Conservation (phyloP, 53 echinoderm and acorn worm species). For the Astropecten irregularis region DNA sequence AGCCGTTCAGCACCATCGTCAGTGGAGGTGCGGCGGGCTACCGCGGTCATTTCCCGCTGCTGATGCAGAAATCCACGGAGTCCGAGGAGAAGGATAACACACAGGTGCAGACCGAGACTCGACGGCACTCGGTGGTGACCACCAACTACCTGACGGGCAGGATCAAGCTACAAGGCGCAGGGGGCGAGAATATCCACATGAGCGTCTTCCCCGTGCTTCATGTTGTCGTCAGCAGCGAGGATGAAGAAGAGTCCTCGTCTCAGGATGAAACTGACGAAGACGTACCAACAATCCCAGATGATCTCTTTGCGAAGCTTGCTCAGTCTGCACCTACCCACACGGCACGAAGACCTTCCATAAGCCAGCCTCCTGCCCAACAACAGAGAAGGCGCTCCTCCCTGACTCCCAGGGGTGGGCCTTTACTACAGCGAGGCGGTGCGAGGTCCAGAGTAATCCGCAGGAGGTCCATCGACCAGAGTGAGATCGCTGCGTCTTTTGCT, state of each 20-base stretch:
- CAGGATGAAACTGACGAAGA: background rate
- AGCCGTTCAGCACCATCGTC: constrained; percentile 87
- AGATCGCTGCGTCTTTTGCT: constrained; percentile 63
- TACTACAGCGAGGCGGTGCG: background rate
- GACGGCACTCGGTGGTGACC: constrained; percentile 79
- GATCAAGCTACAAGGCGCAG: constrained; percentile 40
- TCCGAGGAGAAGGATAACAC: constrained; percentile 85
- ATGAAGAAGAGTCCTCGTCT: background rate
- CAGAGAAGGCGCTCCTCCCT: constrained; percentile 37
- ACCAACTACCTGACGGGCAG: constrained; percentile 78
- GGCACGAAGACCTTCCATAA: background rate
- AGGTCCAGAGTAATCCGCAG: constrained; percentile 62
- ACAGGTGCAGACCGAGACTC: constrained; percentile 83
- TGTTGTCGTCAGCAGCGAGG: constrained; percentile 46
- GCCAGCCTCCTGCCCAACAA: background rate
- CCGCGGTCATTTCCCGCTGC: constrained; percentile 71
- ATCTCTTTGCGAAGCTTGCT: constrained; percentile 13
- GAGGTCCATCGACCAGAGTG: constrained; percentile 69
- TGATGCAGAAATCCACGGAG: constrained; percentile 72
- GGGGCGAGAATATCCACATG: constrained; percentile 16
- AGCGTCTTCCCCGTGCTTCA: constrained; percentile 75
- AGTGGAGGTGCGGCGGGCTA: constrained; percentile 55
- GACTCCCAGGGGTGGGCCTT: constrained; percentile 1
- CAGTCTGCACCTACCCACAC: background rate
- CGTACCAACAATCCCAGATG: background rate